These are phyloP conservation scores for Cataglyphis livida DNA, from an alignment of 2,888 invertebrate species.

Conservation along the genomic window DNA sequence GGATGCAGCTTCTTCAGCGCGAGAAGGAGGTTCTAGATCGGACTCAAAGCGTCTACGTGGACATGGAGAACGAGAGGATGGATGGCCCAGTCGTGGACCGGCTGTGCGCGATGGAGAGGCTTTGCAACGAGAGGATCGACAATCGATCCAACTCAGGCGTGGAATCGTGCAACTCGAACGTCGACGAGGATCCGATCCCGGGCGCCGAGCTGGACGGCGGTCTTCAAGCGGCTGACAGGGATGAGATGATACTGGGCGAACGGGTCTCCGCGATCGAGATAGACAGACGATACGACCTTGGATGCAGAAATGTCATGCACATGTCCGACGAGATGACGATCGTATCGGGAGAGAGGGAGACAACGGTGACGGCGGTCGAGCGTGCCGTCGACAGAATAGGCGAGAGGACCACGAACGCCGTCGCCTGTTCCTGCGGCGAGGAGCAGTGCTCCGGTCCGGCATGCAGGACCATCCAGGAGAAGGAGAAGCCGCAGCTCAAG, in stretches of 20 bases:
- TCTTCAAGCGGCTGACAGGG: conserved; percentile 69
- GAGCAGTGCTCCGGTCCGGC: conserved; percentile 82
- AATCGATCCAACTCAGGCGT: conserved; percentile 81
- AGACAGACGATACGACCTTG: conserved; percentile 79
- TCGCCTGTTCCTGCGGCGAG: conserved; percentile 83
- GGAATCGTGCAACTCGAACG: conserved; percentile 78
- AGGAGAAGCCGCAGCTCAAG: conserved; percentile 92
- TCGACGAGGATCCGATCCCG: conserved; percentile 78
- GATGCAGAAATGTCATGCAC: conserved; percentile 76
- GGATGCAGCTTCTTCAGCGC: conserved; percentile 69
- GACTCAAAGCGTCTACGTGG: conserved; percentile 61
- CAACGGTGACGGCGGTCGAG: conserved; percentile 71
- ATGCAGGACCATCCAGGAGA: conserved; percentile 82
- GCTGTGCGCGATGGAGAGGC: conserved; percentile 80
- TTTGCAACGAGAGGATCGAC: conserved; percentile 81
- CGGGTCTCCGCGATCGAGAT: conserved; percentile 60
- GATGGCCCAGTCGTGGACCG: conserved; percentile 76
- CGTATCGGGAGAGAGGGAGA: conserved; percentile 76
- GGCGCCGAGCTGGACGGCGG: conserved; percentile 76
- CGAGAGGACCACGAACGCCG: conserved; percentile 76
- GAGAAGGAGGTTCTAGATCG: conserved; percentile 67
- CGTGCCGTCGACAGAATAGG: conserved; percentile 81
- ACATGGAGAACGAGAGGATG: conserved; percentile 71
- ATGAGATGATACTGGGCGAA: conserved; percentile 66
- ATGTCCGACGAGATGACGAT: conserved; percentile 77